Evolutionary conservation across 2,113 vertebrate genomes (phyloP).

Genomic region (Phocoena phocoena): DNA sequence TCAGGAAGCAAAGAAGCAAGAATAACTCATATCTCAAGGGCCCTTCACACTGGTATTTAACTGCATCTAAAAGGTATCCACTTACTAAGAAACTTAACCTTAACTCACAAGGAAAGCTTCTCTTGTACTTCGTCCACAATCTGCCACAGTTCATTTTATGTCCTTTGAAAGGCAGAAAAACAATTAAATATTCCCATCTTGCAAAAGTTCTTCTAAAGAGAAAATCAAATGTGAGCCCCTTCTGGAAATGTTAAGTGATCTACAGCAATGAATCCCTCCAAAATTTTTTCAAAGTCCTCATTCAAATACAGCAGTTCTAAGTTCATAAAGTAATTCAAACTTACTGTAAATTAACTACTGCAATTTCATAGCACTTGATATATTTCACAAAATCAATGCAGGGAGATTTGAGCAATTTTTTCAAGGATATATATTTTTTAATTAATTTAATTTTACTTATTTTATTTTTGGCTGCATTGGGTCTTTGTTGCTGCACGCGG

Average conservation of each 20-base stretch:
- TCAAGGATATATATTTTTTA: background rate
- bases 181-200: slow-evolving; percentile 42
- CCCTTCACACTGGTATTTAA: slow-evolving; percentile 24
- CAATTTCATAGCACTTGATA: background rate
- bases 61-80: background rate
- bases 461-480: too few relatives aligned
- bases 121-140: slow-evolving; percentile 23
- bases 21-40: slow-evolving; percentile 21
- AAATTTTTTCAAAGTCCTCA: background rate
- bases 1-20: background rate
- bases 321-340: background rate
- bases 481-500: too few relatives aligned
- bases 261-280: background rate
- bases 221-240: slow-evolving; percentile 5
- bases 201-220: slow-evolving; percentile 3
- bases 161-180: slow-evolving; percentile 51
- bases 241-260: slow-evolving; percentile 3
- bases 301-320: slow-evolving; percentile 2
- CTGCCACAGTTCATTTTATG: slow-evolving; percentile 36
- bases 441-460: too few relatives aligned
- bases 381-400: background rate
- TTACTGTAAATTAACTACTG: background rate
- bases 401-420: background rate
- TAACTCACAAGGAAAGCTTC: slow-evolving; percentile 50
- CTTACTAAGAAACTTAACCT: slow-evolving; percentile 47